Conservation (phyloP, 2,888 invertebrate species). For the Notodonta dromedarius region DNA sequence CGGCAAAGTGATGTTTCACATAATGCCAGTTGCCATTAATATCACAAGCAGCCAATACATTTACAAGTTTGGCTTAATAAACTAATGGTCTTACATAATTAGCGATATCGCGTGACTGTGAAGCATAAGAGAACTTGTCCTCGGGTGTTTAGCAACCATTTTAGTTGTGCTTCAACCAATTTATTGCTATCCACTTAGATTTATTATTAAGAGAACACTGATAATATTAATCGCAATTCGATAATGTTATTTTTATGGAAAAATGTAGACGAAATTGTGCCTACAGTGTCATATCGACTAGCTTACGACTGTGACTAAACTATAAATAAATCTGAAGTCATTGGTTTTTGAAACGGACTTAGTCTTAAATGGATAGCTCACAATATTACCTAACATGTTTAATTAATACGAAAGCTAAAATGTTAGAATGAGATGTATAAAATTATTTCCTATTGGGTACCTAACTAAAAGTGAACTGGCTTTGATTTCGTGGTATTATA, state of each 20-base stretch:
- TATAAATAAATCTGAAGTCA: not conserved
- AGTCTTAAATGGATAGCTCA: not conserved
- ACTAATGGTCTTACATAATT: conserved; percentile 75
- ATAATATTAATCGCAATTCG: conserved; percentile 30
- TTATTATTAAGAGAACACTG: conserved; percentile 30
- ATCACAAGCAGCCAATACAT: conserved; percentile 21
- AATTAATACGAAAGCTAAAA: too few species aligned
- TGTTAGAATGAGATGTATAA: too few species aligned
- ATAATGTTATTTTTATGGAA: conserved; percentile 16
- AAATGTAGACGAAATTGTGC: not conserved
- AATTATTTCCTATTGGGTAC: too few species aligned
- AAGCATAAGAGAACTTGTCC: conserved; percentile 73
- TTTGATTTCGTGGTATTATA: too few species aligned
- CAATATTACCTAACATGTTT: not conserved
- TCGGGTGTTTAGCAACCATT: conserved; percentile 57
- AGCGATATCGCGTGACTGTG: conserved; percentile 72
- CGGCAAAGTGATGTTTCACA: conserved; percentile 6
- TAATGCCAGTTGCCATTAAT: conserved; percentile 23
- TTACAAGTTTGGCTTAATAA: conserved; percentile 54
- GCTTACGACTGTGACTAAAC: not conserved
- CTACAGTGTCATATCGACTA: not conserved
- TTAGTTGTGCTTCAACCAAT: conserved; percentile 61
- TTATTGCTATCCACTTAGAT: conserved; percentile 56
- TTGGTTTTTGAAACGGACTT: not conserved
- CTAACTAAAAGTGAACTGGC: too few species aligned